phyloP scores from a whole-genome alignment of 2,888 invertebrate genomes.

The Smittia sp. region DNA sequence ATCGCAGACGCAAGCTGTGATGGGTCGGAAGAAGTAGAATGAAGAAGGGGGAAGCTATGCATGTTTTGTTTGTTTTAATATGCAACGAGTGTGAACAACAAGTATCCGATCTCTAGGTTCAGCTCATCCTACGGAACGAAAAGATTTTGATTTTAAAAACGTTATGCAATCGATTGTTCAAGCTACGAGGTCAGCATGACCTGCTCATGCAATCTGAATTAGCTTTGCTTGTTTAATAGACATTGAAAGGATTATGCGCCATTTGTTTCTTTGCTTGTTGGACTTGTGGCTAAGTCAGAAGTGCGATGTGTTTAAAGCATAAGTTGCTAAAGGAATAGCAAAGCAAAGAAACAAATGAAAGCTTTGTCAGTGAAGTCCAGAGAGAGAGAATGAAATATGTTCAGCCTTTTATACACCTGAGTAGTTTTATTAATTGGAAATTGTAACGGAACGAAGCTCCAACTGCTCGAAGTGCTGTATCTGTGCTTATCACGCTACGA shows the following conservation, averaged over 20 bases:
- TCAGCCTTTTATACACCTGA: neutral
- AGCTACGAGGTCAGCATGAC: slow-evolving; percentile 9
- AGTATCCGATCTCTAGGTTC: slow-evolving; percentile 62
- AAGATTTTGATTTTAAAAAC: slow-evolving; percentile 45
- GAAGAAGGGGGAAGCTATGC: slow-evolving; percentile 1
- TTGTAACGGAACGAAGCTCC: neutral
- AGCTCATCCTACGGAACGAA: slow-evolving; percentile 59
- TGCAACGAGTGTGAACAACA: slow-evolving; percentile 64
- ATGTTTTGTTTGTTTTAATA: slow-evolving; percentile 49
- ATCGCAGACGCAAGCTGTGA: neutral
- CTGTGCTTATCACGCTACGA: slow-evolving; percentile 6
- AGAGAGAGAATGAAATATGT: too few relatives aligned
- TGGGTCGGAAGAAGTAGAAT: neutral
- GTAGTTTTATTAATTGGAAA: neutral
- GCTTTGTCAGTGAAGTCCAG: too few relatives aligned
- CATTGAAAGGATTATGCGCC: neutral
- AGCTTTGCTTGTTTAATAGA: slow-evolving; percentile 7
- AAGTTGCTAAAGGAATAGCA: too few relatives aligned
- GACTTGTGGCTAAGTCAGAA: too few relatives aligned
- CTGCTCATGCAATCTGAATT: slow-evolving; percentile 41
- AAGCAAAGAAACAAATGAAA: too few relatives aligned
- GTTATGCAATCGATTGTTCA: neutral
- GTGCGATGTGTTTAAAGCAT: too few relatives aligned
- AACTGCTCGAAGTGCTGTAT: slow-evolving; percentile 17
- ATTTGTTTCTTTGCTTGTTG: too few relatives aligned